Conservation (phyloP, 92 coral and sea anemone genomes). For the Blastomussa wellsi region DNA sequence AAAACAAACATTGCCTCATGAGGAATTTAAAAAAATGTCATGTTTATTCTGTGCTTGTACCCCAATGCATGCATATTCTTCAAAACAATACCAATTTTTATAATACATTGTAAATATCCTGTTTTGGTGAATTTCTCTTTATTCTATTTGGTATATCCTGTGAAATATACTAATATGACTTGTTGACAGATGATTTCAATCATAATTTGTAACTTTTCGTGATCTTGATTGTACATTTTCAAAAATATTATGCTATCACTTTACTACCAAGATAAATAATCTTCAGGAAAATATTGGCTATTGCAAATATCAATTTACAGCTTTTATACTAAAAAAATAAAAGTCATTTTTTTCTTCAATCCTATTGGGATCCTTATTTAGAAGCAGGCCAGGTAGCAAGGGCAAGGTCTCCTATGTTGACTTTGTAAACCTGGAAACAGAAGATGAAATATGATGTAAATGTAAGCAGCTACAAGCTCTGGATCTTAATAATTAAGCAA, state of each 20-base stretch:
- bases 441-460: neutral
- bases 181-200: neutral
- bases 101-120: too few relatives aligned
- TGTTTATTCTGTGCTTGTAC: neutral
- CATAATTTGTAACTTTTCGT: neutral
- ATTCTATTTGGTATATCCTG: neutral
- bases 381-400: conserved; percentile 53
- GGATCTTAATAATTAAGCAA: neutral
- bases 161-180: neutral
- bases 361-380: neutral
- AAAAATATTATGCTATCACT: conserved; percentile 3
- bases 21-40: neutral
- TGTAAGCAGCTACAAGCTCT: neutral
- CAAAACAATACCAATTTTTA: neutral
- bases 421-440: conserved; percentile 56
- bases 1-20: neutral
- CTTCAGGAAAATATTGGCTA: neutral
- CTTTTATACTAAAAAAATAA: neutral
- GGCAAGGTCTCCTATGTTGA: conserved; percentile 59
- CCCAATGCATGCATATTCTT: neutral
- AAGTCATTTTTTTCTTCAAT: neutral
- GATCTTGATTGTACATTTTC: conserved; percentile 2
- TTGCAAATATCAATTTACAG: neutral
- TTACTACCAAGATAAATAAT: neutral
- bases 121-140: neutral